Conservation (phyloP, 2,113 vertebrate species). For the Pseudopodoces humilis region DNA sequence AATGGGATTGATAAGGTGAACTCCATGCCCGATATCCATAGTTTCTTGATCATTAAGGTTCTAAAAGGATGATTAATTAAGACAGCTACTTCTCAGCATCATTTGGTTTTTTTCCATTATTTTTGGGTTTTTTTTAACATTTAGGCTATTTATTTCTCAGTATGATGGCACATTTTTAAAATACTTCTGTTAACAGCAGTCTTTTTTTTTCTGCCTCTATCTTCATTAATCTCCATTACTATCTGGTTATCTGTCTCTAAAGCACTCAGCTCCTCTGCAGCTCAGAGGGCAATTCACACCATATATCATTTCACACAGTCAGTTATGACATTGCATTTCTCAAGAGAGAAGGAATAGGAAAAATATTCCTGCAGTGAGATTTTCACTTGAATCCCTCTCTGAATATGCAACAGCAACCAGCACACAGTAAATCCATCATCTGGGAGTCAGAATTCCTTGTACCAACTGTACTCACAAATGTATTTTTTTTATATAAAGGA, state of each 20-base stretch:
- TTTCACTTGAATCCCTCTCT: neutral
- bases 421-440: neutral
- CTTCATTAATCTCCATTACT: conserved; percentile 21
- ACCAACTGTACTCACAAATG: neutral
- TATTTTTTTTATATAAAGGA: neutral
- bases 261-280: neutral
- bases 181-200: neutral
- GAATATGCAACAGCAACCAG: neutral
- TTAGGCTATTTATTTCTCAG: neutral
- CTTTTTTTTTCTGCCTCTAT: neutral
- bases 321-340: neutral
- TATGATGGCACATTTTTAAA: neutral
- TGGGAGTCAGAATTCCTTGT: neutral
- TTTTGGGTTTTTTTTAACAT: neutral
- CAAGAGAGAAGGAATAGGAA: neutral
- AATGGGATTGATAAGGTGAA: neutral
- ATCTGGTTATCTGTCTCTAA: neutral
- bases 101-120: rapidly evolving
- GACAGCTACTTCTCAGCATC: neutral
- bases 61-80: neutral
- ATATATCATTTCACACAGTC: conserved; percentile 21
- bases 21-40: neutral
- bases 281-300: neutral
- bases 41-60: neutral
- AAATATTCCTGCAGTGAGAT: neutral